Evolutionary conservation across 2,797 vertebrate genomes (phyloP).

Genomic region (Tangara arthus): DNA sequence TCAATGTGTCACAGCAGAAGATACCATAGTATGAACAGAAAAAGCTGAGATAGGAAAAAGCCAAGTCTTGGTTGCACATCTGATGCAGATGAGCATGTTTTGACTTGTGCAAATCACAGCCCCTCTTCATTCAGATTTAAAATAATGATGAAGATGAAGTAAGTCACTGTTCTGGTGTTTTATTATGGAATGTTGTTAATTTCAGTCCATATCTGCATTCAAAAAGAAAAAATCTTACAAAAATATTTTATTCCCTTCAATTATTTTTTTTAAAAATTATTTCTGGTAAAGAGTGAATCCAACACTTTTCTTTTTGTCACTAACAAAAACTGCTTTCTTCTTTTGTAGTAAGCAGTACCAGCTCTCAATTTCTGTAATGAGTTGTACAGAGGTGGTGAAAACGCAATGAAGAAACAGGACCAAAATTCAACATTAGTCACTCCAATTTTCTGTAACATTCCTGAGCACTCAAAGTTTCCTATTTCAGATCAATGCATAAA

Average conservation of each 20-base stretch:
- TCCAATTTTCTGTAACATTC: background rate
- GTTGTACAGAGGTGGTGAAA: background rate
- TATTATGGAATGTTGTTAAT: background rate
- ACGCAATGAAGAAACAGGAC: background rate
- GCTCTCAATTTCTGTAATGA: background rate
- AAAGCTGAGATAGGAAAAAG: background rate
- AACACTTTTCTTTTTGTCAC: background rate
- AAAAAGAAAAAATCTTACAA: background rate
- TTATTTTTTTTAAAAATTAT: background rate
- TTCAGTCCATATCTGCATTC: background rate
- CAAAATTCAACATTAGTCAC: background rate
- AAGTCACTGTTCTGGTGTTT: background rate
- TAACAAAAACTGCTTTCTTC: background rate
- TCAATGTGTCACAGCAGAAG: background rate
- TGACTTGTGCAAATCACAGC: background rate
- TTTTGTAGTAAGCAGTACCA: background rate
- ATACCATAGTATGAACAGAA: background rate
- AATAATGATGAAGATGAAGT: background rate
- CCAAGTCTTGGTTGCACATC: background rate
- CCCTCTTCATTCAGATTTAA: background rate
- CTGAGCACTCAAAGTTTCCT: background rate
- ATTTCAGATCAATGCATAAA: slow-evolving; percentile 33
- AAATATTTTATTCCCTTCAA: background rate
- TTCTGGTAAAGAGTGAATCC: background rate
- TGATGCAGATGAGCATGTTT: background rate